phyloP scores from a whole-genome alignment of 37 sponge, comb jelly and placozoan genomes.

The Aplysina aerophoba region DNA sequence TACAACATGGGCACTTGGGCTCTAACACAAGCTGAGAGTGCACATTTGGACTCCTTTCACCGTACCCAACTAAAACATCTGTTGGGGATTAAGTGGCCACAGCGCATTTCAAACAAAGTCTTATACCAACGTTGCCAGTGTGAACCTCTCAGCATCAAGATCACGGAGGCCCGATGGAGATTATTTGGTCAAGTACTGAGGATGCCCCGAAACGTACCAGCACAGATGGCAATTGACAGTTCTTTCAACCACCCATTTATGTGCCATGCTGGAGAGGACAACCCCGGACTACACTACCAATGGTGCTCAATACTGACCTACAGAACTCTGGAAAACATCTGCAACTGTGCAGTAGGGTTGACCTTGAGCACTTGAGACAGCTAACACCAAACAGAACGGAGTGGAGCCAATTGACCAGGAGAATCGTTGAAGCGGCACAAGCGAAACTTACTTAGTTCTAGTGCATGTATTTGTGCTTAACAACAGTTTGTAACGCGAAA shows the following conservation, averaged over 20 bases:
- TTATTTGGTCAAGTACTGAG: constrained; percentile 24
- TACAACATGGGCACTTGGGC: constrained; percentile 34
- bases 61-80: constrained; percentile 5
- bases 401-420: constrained; percentile 13
- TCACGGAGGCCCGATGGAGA: constrained; percentile 26
- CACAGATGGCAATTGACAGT: constrained; percentile 23
- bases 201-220: constrained; percentile 21
- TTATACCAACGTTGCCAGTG: constrained; percentile 27
- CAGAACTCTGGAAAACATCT: background rate
- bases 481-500: background rate
- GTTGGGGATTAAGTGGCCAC: constrained; percentile 33
- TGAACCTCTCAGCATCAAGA: constrained; percentile 26
- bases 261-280: constrained; percentile 19
- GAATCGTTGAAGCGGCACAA: constrained; percentile 26
- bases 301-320: constrained; percentile 32
- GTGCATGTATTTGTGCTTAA: background rate
- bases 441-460: constrained; percentile 24
- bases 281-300: constrained; percentile 30
- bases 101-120: constrained; percentile 13
- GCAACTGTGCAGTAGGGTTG: background rate
- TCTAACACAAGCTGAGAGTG: constrained; percentile 20
- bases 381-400: background rate
- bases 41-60: constrained; percentile 37
- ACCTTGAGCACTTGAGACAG: constrained; percentile 14
- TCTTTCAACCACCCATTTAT: constrained; percentile 16